phyloP scores from a whole-genome alignment of 2,797 vertebrate genomes.

The Momotus momota region DNA sequence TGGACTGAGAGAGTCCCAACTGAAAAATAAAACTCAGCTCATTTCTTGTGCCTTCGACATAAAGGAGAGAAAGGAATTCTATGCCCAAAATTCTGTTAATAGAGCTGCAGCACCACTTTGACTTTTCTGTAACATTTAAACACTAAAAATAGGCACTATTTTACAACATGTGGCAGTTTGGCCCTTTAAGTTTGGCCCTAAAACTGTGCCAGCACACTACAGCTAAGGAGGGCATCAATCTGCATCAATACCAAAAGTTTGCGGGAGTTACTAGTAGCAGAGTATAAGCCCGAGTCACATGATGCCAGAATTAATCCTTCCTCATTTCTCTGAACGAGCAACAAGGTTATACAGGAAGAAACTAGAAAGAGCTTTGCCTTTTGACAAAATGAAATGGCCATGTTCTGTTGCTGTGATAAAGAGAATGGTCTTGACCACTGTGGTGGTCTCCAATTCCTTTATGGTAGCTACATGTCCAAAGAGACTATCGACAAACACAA shows the following conservation, averaged over 20 bases:
- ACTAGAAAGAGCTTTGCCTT: background rate
- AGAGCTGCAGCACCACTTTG: background rate
- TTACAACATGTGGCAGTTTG: background rate
- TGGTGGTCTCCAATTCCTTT: rapidly evolving
- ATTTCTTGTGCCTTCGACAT: background rate
- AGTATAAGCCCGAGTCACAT: background rate
- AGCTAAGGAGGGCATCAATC: background rate
- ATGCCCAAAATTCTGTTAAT: background rate
- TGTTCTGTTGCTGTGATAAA: background rate
- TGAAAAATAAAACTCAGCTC: background rate
- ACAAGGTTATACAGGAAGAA: background rate
- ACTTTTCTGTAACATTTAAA: background rate
- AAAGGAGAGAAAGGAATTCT: background rate
- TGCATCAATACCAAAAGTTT: background rate
- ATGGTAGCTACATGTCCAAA: background rate
- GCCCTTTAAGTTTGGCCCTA: background rate
- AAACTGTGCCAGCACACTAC: background rate
- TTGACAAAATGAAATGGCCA: background rate
- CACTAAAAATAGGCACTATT: background rate
- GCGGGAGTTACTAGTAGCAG: background rate
- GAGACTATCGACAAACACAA: background rate
- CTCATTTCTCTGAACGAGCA: background rate
- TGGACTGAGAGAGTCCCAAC: rapidly evolving
- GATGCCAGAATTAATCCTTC: background rate
- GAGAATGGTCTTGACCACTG: rapidly evolving